phyloP scores from a whole-genome alignment of 2,113 vertebrate genomes.

The Oryzias melastigma region DNA sequence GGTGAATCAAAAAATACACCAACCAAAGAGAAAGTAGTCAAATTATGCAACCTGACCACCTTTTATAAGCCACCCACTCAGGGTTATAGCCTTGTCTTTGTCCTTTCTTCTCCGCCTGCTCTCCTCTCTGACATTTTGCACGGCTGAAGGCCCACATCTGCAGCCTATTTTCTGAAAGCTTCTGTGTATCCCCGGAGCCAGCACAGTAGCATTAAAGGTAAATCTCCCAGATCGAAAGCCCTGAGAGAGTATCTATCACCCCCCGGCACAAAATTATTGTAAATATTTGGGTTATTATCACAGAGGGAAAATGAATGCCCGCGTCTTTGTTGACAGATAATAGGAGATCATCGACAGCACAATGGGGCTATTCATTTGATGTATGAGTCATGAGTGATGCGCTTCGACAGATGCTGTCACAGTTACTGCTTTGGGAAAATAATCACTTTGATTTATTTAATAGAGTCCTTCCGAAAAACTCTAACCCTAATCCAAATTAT shows the following conservation, averaged over 20 bases:
- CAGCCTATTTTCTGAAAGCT: slow-evolving; percentile 60
- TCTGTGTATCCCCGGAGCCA: slow-evolving; percentile 59
- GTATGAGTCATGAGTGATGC: slow-evolving; percentile 11
- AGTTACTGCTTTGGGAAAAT: slow-evolving; percentile 8
- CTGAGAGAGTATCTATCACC: slow-evolving; percentile 32
- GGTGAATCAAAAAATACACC: slow-evolving; percentile 9
- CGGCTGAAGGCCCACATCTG: slow-evolving; percentile 68
- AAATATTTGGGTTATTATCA: slow-evolving; percentile 47
- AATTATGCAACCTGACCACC: slow-evolving; percentile 42
- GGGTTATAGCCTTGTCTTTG: slow-evolving; percentile 13
- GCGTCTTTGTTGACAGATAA: slow-evolving; percentile 29
- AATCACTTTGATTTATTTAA: slow-evolving; percentile 2
- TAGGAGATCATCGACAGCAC: slow-evolving; percentile 5
- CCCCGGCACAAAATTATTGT: slow-evolving; percentile 14
- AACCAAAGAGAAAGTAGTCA: slow-evolving; percentile 18
- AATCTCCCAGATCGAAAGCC: slow-evolving; percentile 51
- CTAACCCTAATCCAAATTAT: neutral
- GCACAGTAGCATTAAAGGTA: slow-evolving; percentile 72
- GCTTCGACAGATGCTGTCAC: neutral
- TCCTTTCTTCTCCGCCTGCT: slow-evolving; percentile 5
- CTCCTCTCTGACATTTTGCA: slow-evolving; percentile 41
- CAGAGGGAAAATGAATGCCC: slow-evolving; percentile 13
- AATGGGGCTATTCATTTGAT: slow-evolving; percentile 15
- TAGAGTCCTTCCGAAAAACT: neutral
- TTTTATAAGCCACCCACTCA: slow-evolving; percentile 45